Base-by-base conservation (phyloP, 2,113 vertebrate genomes). In the Dicerorhinus sumatrensis region DNA sequence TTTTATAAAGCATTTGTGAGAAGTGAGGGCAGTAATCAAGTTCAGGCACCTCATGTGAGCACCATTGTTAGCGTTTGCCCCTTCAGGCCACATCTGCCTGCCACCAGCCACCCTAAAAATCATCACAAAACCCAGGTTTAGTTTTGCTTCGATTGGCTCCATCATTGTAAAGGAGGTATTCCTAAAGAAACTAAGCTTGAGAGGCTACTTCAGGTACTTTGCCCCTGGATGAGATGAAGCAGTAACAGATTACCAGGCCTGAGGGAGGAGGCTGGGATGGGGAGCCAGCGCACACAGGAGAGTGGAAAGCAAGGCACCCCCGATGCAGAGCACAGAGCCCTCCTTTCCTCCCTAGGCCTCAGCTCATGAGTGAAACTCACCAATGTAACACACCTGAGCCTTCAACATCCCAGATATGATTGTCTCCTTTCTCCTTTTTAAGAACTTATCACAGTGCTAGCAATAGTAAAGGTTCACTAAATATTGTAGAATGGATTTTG, bases 221-320 rank as follows among this genome's bases (percentile, higher is more conserved):
- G 60, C 63, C 6, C 17, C 36, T 56, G 4, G 1, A 10, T 58
- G 25, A 51, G 33, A 27, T 54, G 51, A 54, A 25, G 5, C 7
- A 80, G 33, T 39, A 86, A 12, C 12, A 65, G 29, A 48, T 46
- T 20, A 6, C 13, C 31, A 3, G 63, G 14, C 5, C 8, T 48
- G 5, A n/a, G 48, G 2, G 31, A 79, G 5, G 9, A n/a, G 25
- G 0, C 17, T 14, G 23, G 42, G 18, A 2, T 62, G 8, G 9
- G 54, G 25, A 63, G 10, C 18, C 51, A 54, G 51, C 14, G 17
- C 51, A 54, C 51, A 54, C 51, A 17, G 51, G 51, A 54, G 67
- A 29, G 23, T 5, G 3, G 23, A 73, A 29, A 75, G 0, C 21
- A 23, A 29, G 58, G 8, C 21, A 63, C n/a, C 62, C 3, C 17